phyloP scores from a whole-genome alignment of 2,888 invertebrate genomes.

The Cantharis rustica region DNA sequence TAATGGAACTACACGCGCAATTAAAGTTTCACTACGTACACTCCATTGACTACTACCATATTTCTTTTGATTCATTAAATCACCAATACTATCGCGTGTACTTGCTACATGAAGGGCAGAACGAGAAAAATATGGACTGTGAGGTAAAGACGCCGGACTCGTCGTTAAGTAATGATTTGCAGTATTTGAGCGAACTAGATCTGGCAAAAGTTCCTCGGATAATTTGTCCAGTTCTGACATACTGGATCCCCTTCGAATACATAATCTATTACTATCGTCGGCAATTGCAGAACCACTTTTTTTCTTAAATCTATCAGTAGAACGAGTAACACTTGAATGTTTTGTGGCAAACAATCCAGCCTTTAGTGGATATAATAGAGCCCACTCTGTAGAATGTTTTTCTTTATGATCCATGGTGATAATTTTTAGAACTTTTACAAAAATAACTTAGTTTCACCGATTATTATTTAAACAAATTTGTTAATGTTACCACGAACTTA shows the following conservation, averaged over 20 bases:
- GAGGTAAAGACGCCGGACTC: constrained; percentile 58
- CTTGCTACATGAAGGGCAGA: constrained; percentile 54
- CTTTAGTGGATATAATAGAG: constrained; percentile 63
- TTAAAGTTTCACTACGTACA: constrained; percentile 71
- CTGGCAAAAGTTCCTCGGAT: constrained; percentile 49
- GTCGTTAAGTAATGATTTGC: constrained; percentile 53
- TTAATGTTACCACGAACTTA: neutral
- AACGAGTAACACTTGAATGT: constrained; percentile 53
- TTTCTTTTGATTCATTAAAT: constrained; percentile 76
- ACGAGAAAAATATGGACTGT: constrained; percentile 60
- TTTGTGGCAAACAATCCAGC: constrained; percentile 63
- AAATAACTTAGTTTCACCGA: neutral
- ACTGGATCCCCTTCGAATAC: constrained; percentile 72
- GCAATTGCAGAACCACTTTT: constrained; percentile 38
- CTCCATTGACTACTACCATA: constrained; percentile 75
- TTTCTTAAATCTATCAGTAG: constrained; percentile 45
- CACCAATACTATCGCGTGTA: constrained; percentile 71
- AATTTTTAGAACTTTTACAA: neutral
- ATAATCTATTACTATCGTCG: constrained; percentile 51
- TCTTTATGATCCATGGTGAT: constrained; percentile 51
- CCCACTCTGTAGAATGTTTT: constrained; percentile 62
- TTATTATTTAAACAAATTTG: neutral
- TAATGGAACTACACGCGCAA: constrained; percentile 73
- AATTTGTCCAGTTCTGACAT: constrained; percentile 75
- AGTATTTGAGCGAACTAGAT: constrained; percentile 59